Evolutionary conservation across 1,140 invertebrate species (phyloP).

Genomic region (Hyles euphorbiae): DNA sequence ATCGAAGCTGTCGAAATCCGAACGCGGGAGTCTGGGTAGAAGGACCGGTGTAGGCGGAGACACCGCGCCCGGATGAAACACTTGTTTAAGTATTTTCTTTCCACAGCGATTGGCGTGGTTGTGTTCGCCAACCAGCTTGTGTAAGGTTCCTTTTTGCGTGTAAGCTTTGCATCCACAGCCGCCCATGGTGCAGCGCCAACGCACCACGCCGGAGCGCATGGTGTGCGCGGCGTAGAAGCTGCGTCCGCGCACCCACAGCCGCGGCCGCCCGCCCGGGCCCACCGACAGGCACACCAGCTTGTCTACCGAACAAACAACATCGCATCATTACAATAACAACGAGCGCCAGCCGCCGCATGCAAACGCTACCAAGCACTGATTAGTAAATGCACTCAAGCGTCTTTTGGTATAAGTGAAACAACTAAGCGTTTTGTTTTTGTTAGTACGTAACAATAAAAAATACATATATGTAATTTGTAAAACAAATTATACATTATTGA

Average conservation of each 20-base stretch:
- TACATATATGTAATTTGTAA: no score
- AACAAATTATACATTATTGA: no score
- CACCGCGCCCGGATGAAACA: neutral
- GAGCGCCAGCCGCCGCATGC: no score
- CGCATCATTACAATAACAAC: no score
- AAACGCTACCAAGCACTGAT: no score
- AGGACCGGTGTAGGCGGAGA: conserved; percentile 41
- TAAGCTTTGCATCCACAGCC: conserved; percentile 68
- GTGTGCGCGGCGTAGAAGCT: conserved; percentile 69
- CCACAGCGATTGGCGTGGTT: conserved; percentile 54
- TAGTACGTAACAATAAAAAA: no score
- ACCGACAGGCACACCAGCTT: conserved; percentile 54
- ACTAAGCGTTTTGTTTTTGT: no score
- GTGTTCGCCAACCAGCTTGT: conserved; percentile 64
- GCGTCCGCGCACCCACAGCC: conserved; percentile 61
- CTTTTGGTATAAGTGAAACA: no score
- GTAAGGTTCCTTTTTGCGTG: conserved; percentile 59
- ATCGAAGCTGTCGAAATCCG: conserved; percentile 63
- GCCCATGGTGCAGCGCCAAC: conserved; percentile 69
- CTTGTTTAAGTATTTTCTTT: conserved; percentile 16
- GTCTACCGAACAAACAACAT: conserved; percentile 38
- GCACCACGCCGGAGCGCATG: conserved; percentile 63
- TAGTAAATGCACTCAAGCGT: no score
- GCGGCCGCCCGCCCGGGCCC: conserved; percentile 61
- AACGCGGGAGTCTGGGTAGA: conserved; percentile 39